Evolutionary conservation across 2,888 invertebrate species (phyloP).

Genomic region (Tuberolachnus salignus): DNA sequence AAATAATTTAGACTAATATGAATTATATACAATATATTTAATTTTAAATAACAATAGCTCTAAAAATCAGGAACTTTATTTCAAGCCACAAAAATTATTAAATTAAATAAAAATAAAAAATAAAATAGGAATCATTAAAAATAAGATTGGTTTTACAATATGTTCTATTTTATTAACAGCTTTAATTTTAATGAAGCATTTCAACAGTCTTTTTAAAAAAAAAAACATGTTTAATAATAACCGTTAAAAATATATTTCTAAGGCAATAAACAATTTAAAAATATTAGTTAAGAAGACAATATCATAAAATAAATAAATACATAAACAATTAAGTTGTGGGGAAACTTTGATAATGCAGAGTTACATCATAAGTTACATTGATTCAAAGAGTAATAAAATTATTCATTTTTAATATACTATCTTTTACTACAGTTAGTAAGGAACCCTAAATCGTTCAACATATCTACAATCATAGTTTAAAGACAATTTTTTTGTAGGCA

Average conservation of each 20-base stretch:
- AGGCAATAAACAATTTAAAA: conserved; percentile 46
- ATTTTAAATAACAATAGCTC: conserved; percentile 31
- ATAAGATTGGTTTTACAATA: conserved; percentile 38
- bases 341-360: too few species aligned
- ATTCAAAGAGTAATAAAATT: too few species aligned
- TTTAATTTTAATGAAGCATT: conserved; percentile 33
- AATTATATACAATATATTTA: conserved; percentile 9
- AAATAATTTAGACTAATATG: conserved; percentile 6
- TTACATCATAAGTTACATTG: too few species aligned
- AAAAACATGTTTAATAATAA: conserved; percentile 17
- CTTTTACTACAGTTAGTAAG: too few species aligned
- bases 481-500: too few species aligned
- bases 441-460: too few species aligned
- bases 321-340: conserved; percentile 38
- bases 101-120: conserved; percentile 30
- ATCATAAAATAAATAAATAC: conserved; percentile 52
- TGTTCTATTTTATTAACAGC: conserved; percentile 15
- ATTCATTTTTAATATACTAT: too few species aligned
- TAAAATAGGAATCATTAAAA: conserved; percentile 50
- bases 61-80: conserved; percentile 46
- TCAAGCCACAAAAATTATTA: conserved; percentile 41
- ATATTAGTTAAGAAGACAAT: conserved; percentile 53
- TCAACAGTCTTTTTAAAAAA: conserved; percentile 43
- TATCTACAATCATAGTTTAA: too few species aligned
- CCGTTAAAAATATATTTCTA: conserved; percentile 45